Evolutionary conservation across 2,113 vertebrate species (phyloP), one percentile per base, ranked within the genome.

Genomic region (Poecilia latipinna): DNA sequence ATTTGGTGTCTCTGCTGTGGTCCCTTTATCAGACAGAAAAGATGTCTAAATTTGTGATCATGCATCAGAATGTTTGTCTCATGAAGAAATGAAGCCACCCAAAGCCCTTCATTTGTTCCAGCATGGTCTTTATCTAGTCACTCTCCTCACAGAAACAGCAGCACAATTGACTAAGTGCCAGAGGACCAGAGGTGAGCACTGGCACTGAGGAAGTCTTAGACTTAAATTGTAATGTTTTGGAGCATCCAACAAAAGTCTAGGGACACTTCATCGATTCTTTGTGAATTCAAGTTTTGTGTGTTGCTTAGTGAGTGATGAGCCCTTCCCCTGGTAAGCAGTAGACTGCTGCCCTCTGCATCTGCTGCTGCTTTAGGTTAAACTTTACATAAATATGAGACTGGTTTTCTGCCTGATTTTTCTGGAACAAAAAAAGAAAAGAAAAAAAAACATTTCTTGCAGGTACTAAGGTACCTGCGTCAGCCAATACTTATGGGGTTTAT

Each of bases 21-120:
- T 66, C 37, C 48, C 39, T 15, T 73, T 89, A 87, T 93, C 88
- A 88, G 84, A 85, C 83, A 61, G 75, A 89, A 80, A 82, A 79
- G 84, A 90, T 89, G 86, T 91, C 86, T 88, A 71, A 75, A 76
- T 86, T 39, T 28, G 28, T 28, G 28, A 28, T 28, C 28, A 28
- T 28, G 28, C 28, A 28, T 60, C 35, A 60, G 72, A 54, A 91
- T 92, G 88, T 90, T 65, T 79, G 68, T 80, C 69, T 74, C 79
- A 78, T 90, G 83, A 82, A 92, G 88, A 87, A 77, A 54, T 68
- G 77, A 71, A 57, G 70, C 81, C 37, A 78, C 79, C 75, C 29
- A n/a, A 61, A 84, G 74, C 68, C 65, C 69, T 77, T 79, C 39
- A 22, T 84, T 85, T 82, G 61, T 76, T 79, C 71, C 62, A 73